Conservation (phyloP, 2,888 invertebrate species). For the Capitulum mitella region DNA sequence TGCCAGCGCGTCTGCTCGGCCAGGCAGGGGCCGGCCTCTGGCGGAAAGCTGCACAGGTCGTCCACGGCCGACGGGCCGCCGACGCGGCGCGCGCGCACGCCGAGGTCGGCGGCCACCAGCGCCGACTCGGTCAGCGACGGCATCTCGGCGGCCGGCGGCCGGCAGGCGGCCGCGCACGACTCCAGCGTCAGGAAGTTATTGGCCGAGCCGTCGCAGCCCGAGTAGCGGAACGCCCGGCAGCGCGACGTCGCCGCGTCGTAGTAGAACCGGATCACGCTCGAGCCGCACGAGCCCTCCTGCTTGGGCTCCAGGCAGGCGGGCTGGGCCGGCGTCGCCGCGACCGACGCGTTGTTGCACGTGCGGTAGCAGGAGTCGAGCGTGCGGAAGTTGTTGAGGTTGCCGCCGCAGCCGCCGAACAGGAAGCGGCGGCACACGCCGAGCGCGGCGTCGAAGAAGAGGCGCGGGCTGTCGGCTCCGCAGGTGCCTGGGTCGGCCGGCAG, state of each 20-base stretch:
- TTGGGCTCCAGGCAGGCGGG: background rate
- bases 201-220: slow-evolving; percentile 19
- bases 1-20: background rate
- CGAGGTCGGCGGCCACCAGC: background rate
- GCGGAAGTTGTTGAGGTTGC: slow-evolving; percentile 40
- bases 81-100: background rate
- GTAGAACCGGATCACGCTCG: background rate
- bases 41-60: background rate
- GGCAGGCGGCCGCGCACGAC: background rate
- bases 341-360: background rate
- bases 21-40: background rate
- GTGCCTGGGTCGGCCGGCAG: slow-evolving; percentile 38
- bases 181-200: background rate
- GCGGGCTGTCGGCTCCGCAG: slow-evolving; percentile 37
- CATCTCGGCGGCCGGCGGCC: background rate
- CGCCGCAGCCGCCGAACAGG: slow-evolving; percentile 48
- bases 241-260: background rate
- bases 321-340: background rate
- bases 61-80: too few species aligned
- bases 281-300: background rate
- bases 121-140: background rate
- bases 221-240: slow-evolving; percentile 1
- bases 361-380: background rate
- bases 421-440: slow-evolving; percentile 43
- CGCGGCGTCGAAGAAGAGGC: background rate